Conservation (phyloP, 1,140 invertebrate species). For the Eriocheir sinensis region DNA sequence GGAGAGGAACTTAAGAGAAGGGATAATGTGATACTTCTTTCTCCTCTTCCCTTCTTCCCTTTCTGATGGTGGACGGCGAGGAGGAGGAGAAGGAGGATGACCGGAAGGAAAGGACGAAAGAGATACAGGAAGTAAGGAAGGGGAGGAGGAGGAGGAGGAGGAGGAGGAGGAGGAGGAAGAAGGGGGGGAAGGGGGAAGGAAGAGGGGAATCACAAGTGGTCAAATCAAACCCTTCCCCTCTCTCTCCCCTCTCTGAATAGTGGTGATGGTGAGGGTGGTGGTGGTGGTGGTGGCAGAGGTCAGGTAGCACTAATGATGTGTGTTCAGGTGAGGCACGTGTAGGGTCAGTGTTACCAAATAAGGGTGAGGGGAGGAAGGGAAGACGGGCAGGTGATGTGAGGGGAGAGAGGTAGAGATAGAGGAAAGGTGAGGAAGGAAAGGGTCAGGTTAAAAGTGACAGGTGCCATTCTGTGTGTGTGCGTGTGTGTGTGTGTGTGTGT, state of each 20-base stretch:
- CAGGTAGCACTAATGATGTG: no score
- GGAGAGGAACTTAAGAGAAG: neutral
- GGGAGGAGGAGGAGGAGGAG: neutral
- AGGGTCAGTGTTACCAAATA: no score
- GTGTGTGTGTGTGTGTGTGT: constrained; percentile 56
- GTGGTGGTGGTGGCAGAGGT: no score
- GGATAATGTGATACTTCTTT: neutral
- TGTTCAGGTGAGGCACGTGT: no score
- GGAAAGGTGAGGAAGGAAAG: constrained; percentile 16
- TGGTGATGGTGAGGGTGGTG: no score
- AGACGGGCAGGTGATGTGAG: neutral
- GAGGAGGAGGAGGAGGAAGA: no score
- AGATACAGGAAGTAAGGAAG: neutral
- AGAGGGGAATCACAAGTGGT: no score
- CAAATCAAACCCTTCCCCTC: no score
- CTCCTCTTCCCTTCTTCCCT: neutral
- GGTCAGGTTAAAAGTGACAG: neutral
- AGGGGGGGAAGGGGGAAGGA: constrained; percentile 18
- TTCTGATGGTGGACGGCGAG: neutral
- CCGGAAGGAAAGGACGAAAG: no score
- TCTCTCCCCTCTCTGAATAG: no score
- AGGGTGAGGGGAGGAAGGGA: no score
- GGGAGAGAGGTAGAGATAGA: neutral
- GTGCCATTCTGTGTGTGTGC: neutral
- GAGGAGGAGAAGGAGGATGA: neutral